Evolutionary conservation across 2,797 vertebrate species (phyloP).

Genomic region (Halcyon leucocephala): DNA sequence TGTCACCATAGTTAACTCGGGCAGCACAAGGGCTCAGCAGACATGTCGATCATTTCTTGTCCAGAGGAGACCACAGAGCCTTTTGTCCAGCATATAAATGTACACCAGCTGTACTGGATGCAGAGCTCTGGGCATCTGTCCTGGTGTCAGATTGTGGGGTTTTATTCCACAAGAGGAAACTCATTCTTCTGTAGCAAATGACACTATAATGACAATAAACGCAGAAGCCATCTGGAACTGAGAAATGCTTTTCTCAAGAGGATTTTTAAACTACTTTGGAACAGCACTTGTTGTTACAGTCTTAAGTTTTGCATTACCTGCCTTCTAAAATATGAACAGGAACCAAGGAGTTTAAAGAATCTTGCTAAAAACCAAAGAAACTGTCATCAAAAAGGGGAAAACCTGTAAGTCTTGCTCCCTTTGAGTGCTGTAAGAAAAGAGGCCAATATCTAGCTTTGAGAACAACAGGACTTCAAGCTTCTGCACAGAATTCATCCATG

Average conservation of each 20-base stretch:
- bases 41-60: accelerated
- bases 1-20: not conserved
- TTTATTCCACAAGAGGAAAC: not conserved
- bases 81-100: not conserved
- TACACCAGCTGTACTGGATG: not conserved
- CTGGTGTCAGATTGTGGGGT: not conserved
- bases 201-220: not conserved
- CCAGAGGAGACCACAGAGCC: not conserved
- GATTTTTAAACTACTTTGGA: not conserved
- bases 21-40: not conserved
- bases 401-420: not conserved
- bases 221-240: not conserved
- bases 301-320: not conserved
- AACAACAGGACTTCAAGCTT: not conserved
- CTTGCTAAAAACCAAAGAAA: not conserved
- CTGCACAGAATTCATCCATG: not conserved
- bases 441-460: not conserved
- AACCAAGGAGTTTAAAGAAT: not conserved
- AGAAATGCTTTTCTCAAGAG: not conserved
- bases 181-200: not conserved
- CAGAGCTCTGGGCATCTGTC: not conserved
- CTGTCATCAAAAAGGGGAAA: not conserved
- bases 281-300: not conserved
- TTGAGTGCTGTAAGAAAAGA: not conserved
- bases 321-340: not conserved